Evolutionary conservation across 2,888 invertebrate species (phyloP), one percentile per base, ranked within the genome.

Genomic region (Plebejus anna): DNA sequence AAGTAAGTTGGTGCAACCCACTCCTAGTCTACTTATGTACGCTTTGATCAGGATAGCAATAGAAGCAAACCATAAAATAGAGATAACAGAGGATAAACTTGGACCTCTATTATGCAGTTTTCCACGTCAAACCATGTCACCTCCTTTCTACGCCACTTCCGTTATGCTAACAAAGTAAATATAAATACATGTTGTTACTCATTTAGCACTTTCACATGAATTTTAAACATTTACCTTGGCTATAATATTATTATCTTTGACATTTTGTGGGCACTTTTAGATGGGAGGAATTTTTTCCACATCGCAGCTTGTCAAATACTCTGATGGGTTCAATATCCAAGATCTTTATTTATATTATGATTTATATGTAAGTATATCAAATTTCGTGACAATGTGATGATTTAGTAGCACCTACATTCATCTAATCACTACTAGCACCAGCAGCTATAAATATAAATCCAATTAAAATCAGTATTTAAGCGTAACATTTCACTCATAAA

Each of bases 131-230:
- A 77, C 71, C 36, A 76, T 78, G 79, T 79, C 79, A 79, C 79
- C 77, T 78, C 72, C 76, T 76, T 79, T 76, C 77, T 78, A 78
- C 76, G 75, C 75, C 73, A 32, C 75, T 71, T 76, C 79, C 79
- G 79, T 80, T 79, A 78, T 66, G 42, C 51, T 76, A 76, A 78
- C 72, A 79, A 78, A 4, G 70, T 51, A 32, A n/a, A 61, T 61
- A 66, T 66, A 32, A 66, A 66, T 66, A 36, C 4, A 36, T 36
- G 32, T 36, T 32, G 32, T 66, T 66, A 32, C 66, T 36, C 66
- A 66, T 32, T 66, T 36, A 36, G 66, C 66, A 66, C 66, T 32
- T 66, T 36, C 66, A 13, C 28, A 13, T 22, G 38, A 47, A 47
- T 13, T 22, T 22, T 22, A 22, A 22, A 22, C 22, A 72, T 72